phyloP scores from a whole-genome alignment of 2,113 vertebrate species.

The Cheilinus undulatus region DNA sequence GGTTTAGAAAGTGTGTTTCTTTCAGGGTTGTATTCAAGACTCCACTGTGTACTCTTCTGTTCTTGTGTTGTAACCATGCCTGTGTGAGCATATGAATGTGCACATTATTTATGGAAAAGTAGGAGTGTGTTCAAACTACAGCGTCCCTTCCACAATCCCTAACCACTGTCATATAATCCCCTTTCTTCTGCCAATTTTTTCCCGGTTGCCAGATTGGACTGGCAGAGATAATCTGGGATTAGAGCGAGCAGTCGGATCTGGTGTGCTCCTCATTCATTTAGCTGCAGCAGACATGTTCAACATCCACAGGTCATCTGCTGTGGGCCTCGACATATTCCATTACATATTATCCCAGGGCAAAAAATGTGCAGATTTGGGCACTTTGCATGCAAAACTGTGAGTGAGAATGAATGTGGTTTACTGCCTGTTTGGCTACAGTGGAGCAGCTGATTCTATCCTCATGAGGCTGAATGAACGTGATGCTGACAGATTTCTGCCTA shows the following conservation, averaged over 20 bases:
- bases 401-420: background rate
- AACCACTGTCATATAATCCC: constrained; percentile 72
- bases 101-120: constrained; percentile 19
- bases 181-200: constrained; percentile 75
- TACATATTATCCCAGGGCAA: constrained; percentile 22
- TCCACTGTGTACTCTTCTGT: background rate
- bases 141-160: constrained; percentile 28
- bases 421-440: background rate
- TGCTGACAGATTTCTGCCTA: background rate
- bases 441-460: background rate
- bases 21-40: no score
- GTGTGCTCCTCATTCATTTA: constrained; percentile 68
- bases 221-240: constrained; percentile 80
- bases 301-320: constrained; percentile 61
- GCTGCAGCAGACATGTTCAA: constrained; percentile 42
- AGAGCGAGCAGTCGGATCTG: constrained; percentile 62
- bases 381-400: constrained; percentile 15
- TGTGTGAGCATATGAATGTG: background rate
- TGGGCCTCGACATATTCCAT: constrained; percentile 36
- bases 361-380: constrained; percentile 5
- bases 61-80: background rate
- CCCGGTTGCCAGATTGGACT: constrained; percentile 74
- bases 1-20: background rate
- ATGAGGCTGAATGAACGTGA: background rate
- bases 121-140: constrained; percentile 27